A percentile compares a stretch with the other conserved stretches of the same genome.
Conservation (phyloP, 2,797 vertebrate species). For the Gouania willdenowi region DNA sequence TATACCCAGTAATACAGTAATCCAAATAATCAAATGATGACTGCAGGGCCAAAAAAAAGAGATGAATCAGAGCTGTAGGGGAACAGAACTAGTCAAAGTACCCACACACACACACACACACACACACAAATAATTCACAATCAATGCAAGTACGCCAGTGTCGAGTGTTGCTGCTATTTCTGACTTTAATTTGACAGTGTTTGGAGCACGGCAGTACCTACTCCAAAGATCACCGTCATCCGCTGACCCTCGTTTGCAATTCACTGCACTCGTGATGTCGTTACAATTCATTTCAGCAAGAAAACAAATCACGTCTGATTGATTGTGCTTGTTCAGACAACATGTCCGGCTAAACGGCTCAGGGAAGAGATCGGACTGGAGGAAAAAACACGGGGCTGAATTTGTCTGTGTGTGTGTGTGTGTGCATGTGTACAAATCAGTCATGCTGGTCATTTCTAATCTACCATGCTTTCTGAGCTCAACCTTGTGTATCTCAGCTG, state of each 20-base stretch:
- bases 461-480: conserved; percentile 47
- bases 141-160: conserved; percentile 45
- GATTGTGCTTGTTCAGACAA: conserved; percentile 39
- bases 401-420: neutral
- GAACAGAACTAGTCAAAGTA: neutral
- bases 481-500: conserved; percentile 45
- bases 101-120: conserved; percentile 3
- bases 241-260: conserved; percentile 25
- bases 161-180: conserved; percentile 36
- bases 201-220: conserved; percentile 32
- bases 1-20: conserved; percentile 24
- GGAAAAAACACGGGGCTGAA: conserved; percentile 13
- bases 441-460: conserved; percentile 52
- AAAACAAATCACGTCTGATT: conserved; percentile 46
- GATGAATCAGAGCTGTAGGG: neutral
- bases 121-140: conserved; percentile 49
- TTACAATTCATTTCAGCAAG: conserved; percentile 33
- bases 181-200: conserved; percentile 34
- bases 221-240: conserved; percentile 18
- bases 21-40: conserved; percentile 31
- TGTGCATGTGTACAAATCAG: conserved; percentile 21
- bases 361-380: conserved; percentile 18
- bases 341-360: neutral
- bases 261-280: conserved; percentile 18
- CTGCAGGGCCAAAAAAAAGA: neutral